Base-by-base conservation (phyloP, 2,797 vertebrate genomes). In the Cossypha dichroa region DNA sequence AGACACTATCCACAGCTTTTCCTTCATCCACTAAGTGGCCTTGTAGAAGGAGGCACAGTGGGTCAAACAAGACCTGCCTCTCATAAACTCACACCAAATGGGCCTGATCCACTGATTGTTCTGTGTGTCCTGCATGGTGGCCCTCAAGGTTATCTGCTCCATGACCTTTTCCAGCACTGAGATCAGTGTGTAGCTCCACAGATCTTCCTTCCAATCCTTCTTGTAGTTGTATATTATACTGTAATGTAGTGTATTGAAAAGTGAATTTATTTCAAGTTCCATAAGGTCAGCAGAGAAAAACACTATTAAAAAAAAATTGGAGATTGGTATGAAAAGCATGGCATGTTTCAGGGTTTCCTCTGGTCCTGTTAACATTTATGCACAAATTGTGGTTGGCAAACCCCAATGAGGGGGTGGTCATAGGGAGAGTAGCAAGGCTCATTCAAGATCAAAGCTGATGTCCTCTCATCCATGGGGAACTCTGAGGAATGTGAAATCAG, bases 121-220 rank as follows among this genome's bases (percentile, higher is more conserved):
- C 45, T 69, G 51, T 26, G 7, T 14, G 8, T 58, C 12, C 8
- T 34, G 3, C 0, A 0, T 41, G 15, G 16, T 33, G 34, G 18
- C 28, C 28, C 28, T 48, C 20, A 28, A 25, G 33, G 11, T 7
- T 3, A 43, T 31, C 18, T 34, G 40, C 25, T 83, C 28, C 0
- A 1, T 9, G 48, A 43, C 18, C 3, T 38, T 58, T 51, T 31
- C 45, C 3, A 8, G 34, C 14, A 22, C 26, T 46, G 55, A 25
- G 34, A 34, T 34, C 20, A 45, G 18, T 17, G 33, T 36, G 38
- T n/a, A 33, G 23, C 10, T 75, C 13, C n/a, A 5, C 11, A 15
- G 34, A 64, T 54, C 51, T 34, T 85, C 25, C 13, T 36, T n/a
- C 34, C 10, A 36, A 11, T n/a, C 25, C 29, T 76, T 26, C 58